phyloP scores from a whole-genome alignment of 2,797 vertebrate species.

The Mallotus villosus region DNA sequence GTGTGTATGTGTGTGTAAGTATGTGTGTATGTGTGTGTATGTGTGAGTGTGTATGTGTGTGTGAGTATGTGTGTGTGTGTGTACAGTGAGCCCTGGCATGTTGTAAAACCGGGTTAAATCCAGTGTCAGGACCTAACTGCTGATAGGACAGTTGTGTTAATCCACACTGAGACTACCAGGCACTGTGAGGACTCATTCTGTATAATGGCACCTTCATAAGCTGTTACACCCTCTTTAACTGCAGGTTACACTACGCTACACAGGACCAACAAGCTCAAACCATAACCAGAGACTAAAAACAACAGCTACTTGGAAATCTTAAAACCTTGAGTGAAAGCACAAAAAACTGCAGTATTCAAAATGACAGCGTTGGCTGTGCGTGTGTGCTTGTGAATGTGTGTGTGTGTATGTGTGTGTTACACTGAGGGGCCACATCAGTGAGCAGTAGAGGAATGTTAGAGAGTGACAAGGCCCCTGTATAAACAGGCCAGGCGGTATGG shows the following conservation, averaged over 20 bases:
- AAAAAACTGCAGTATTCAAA: constrained; percentile 55
- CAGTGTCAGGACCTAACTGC: constrained; percentile 59
- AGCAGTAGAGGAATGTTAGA: constrained; percentile 45
- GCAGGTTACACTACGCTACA: constrained; percentile 64
- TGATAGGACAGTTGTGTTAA: constrained; percentile 67
- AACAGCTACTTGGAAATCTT: constrained; percentile 25
- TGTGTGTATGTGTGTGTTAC: constrained; percentile 7
- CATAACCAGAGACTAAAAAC: constrained; percentile 35
- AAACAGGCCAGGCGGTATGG: constrained; percentile 66
- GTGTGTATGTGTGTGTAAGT: constrained; percentile 37
- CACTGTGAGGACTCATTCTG: constrained; percentile 59
- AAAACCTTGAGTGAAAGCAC: constrained; percentile 39
- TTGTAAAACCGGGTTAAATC: constrained; percentile 66
- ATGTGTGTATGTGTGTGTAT: constrained; percentile 31
- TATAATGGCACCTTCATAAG: constrained; percentile 72
- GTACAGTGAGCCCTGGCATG: constrained; percentile 42
- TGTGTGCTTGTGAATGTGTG: constrained; percentile 16
- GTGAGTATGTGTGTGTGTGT: constrained; percentile 37
- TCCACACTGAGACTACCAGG: constrained; percentile 62
- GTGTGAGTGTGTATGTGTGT: constrained; percentile 42
- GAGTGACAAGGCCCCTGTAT: constrained; percentile 61
- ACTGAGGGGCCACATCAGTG: constrained; percentile 15
- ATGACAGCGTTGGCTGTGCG: constrained; percentile 56
- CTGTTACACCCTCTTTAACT: constrained; percentile 74
- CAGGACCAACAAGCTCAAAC: constrained; percentile 45